Conservation (phyloP, 2,797 vertebrate genomes). For the Lateolabrax maculatus region DNA sequence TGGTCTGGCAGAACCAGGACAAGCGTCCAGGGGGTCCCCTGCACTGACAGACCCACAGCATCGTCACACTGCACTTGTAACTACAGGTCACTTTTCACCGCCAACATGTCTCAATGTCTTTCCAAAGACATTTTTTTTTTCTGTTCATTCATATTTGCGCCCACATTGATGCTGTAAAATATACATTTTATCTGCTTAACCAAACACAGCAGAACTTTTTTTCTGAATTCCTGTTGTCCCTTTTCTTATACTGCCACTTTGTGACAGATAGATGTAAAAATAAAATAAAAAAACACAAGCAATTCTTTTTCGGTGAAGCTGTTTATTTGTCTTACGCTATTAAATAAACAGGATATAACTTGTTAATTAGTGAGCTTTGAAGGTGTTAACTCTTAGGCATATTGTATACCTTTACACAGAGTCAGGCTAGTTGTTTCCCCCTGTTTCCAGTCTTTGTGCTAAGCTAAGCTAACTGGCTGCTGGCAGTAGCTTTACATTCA, state of each 20-base stretch:
- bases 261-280: too few species aligned
- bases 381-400: too few species aligned
- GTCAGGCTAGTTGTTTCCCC: not conserved
- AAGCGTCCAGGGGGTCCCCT: slow-evolving; percentile 60
- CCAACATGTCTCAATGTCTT: not conserved
- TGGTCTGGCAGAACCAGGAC: slow-evolving; percentile 45
- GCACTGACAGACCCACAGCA: slow-evolving; percentile 17
- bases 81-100: not conserved
- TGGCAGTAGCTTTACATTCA: not conserved
- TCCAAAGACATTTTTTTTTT: not conserved
- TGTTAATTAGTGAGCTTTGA: not conserved
- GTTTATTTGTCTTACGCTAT: too few species aligned
- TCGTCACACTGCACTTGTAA: not conserved
- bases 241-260: not conserved
- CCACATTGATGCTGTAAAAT: not conserved
- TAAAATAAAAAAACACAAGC: not conserved
- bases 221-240: not conserved
- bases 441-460: not conserved
- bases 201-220: not conserved
- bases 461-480: not conserved
- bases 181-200: not conserved
- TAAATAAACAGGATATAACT: not conserved
- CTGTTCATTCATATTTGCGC: not conserved
- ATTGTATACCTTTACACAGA: too few species aligned
- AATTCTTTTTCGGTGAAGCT: too few species aligned